Evolutionary conservation across 2,113 vertebrate species (phyloP).

Genomic region (Nothoprocta perdicaria): DNA sequence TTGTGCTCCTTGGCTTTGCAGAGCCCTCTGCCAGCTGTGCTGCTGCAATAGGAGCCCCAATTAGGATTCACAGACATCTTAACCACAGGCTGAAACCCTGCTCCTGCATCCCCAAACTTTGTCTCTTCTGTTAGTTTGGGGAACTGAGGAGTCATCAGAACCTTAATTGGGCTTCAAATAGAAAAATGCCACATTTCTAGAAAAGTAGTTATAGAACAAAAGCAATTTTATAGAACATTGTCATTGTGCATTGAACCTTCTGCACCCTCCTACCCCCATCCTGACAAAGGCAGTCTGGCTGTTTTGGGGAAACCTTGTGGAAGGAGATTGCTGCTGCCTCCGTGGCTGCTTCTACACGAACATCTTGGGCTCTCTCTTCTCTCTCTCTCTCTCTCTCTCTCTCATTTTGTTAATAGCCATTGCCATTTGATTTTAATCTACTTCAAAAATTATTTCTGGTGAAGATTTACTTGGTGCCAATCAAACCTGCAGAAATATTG

Average conservation of each 20-base stretch:
- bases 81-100: background rate
- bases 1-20: background rate
- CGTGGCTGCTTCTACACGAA: background rate
- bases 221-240: background rate
- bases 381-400: background rate
- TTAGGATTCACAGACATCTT: background rate
- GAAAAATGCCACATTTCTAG: background rate
- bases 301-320: background rate
- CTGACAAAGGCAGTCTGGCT: background rate
- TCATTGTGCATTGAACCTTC: background rate
- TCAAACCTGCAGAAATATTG: background rate
- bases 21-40: background rate
- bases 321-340: background rate
- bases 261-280: background rate
- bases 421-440: slow-evolving; percentile 5
- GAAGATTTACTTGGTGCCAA: background rate
- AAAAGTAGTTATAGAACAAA: background rate
- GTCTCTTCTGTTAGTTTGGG: background rate
- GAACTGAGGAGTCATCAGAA: background rate
- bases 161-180: background rate
- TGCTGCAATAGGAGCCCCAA: background rate
- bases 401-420: background rate
- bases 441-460: background rate
- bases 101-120: background rate
- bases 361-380: background rate